Conservation (phyloP, 2,888 invertebrate species). For the Mylabris sibirica region DNA sequence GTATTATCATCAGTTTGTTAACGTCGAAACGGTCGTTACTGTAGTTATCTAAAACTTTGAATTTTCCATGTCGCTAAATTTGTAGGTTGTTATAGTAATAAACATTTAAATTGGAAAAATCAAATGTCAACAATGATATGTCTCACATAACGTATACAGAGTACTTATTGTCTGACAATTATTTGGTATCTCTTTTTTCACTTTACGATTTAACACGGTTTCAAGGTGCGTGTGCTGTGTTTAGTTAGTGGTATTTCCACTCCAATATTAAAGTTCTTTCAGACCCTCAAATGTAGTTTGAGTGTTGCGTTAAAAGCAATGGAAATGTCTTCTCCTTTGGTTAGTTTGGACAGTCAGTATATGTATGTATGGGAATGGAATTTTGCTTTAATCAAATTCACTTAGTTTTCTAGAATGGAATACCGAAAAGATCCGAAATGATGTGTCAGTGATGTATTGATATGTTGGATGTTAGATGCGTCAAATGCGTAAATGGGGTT, state of each 20-base stretch:
- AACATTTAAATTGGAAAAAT: neutral
- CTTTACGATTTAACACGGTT: no score
- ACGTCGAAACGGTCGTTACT: neutral
- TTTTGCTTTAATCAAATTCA: neutral
- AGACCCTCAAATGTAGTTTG: neutral
- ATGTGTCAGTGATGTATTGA: conserved; percentile 19
- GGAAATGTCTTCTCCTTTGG: neutral
- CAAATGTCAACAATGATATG: neutral
- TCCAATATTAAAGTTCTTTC: neutral
- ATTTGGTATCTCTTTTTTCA: no score
- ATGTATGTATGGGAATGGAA: neutral
- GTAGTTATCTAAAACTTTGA: neutral
- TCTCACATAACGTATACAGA: neutral
- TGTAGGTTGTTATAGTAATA: no score
- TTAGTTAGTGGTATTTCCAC: no score
- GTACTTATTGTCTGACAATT: neutral
- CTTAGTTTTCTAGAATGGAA: conserved; percentile 3
- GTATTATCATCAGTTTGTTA: no score
- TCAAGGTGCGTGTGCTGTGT: no score
- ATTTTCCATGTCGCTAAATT: no score
- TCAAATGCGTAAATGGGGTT: conserved; percentile 26
- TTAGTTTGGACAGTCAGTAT: neutral
- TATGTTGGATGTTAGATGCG: conserved; percentile 27
- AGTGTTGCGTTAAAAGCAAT: neutral
- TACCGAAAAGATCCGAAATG: conserved; percentile 20